A percentile compares a stretch with the other conserved stretches of the same genome.
Evolutionary conservation across 2,888 invertebrate genomes (phyloP).

Genomic region (Apocheima hispidaria): DNA sequence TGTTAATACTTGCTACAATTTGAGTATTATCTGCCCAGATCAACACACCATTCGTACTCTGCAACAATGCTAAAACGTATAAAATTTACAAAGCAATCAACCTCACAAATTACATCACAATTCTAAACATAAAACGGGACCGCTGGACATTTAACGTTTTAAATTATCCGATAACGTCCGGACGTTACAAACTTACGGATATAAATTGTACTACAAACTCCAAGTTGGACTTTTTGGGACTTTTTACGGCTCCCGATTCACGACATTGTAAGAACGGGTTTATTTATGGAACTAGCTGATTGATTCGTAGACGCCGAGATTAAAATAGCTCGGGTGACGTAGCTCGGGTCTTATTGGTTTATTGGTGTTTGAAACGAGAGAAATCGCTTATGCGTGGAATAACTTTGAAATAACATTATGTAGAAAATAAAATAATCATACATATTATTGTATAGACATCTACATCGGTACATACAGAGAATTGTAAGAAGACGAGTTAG

Average conservation of each 20-base stretch:
- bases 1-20: too few species aligned
- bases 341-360: constrained; percentile 34
- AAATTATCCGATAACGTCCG: constrained; percentile 64
- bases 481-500: too few species aligned
- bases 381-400: constrained; percentile 41
- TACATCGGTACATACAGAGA: too few species aligned
- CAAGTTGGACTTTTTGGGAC: constrained; percentile 49
- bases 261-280: constrained; percentile 46
- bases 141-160: constrained; percentile 53
- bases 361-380: constrained; percentile 22
- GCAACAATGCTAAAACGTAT: background rate
- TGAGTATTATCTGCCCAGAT: too few species aligned
- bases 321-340: constrained; percentile 39
- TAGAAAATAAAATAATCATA: background rate
- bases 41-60: too few species aligned
- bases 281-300: constrained; percentile 45
- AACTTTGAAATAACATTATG: constrained; percentile 15
- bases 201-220: constrained; percentile 55
- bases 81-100: constrained; percentile 19
- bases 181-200: constrained; percentile 48
- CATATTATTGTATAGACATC: too few species aligned
- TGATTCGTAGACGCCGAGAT: constrained; percentile 41
- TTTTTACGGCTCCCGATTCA: constrained; percentile 46
- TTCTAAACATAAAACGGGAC: constrained; percentile 53
- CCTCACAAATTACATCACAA: constrained; percentile 35